Evolutionary conservation across 2,797 vertebrate species (phyloP), one percentile per base, ranked within the genome.

Genomic region (Melanotaenia trifasciata): DNA sequence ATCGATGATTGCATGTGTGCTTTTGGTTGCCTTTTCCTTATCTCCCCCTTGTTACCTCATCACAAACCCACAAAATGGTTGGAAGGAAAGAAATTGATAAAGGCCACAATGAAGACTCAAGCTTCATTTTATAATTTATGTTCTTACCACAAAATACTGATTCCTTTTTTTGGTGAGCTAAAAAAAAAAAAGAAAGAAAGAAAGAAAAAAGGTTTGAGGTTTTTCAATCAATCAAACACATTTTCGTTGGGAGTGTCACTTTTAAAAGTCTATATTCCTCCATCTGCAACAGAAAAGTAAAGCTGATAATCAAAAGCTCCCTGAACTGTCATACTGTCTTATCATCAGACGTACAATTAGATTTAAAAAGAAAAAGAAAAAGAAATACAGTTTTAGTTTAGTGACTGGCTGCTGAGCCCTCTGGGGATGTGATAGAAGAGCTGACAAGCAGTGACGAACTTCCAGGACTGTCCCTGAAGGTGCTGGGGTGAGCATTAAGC

Each of bases 401-500:
- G 76, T 58, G 66, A 83, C 28, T 30, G 28, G 28, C 74, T 71
- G 78, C 58, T n/a, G 60, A 83, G 75, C 75, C 79, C 81, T 72
- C 67, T 13, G 76, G 83, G 84, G 78, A 89, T 84, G 83, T 90
- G 80, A 92, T 89, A 81, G 79, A 84, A 74, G 76, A 78, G 69
- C 84, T 85, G 90, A 91, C 89, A 89, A 89, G 79, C 73, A 38
- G 61, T 83, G 85, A 86, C 85, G 87, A 87, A 87, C 85, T 84
- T 87, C 71, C 67, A 74, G 77, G 66, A 79, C 68, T 35, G 74
- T 87, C 89, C 84, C 82, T 72, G 80, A 72, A 87, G 90, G 83
- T 89, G 78, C 57, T 3, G 14, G 76, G 79, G 74, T 76, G 76
- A 75, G 81, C 76, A 57, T 86, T 85, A 84, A 80, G 81, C 81